These are phyloP conservation scores for Ectropis crepuscularia DNA, from an alignment of 2,888 invertebrate species.

Conservation along the genomic window DNA sequence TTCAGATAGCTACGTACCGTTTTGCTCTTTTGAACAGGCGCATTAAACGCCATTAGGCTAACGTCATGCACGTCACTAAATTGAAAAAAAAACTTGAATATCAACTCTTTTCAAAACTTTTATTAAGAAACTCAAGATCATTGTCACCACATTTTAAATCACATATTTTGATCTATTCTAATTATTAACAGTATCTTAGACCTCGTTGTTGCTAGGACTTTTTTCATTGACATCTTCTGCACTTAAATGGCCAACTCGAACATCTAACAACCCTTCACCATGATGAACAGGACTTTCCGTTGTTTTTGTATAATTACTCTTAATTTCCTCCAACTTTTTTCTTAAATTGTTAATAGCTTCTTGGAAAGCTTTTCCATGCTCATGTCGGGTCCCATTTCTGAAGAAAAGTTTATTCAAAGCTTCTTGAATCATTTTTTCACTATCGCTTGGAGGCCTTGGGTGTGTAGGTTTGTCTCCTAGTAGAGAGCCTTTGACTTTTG, in stretches of 20 bases:
- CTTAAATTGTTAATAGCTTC: slow-evolving; percentile 33
- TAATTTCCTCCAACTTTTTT: slow-evolving; percentile 26
- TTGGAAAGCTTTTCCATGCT: slow-evolving; percentile 26
- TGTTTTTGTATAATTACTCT: slow-evolving; percentile 6
- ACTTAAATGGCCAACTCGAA: slow-evolving; percentile 16
- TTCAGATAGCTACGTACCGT: too few species aligned
- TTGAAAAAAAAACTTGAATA: neutral
- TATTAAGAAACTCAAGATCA: slow-evolving; percentile 1
- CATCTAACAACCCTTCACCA: slow-evolving; percentile 38
- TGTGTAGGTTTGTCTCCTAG: slow-evolving; percentile 11
- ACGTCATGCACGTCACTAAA: too few species aligned
- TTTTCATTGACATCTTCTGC: slow-evolving; percentile 17
- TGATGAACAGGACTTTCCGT: slow-evolving; percentile 16
- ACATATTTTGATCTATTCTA: neutral
- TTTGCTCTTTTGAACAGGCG: too few species aligned
- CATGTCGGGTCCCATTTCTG: slow-evolving; percentile 35
- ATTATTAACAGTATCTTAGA: slow-evolving; percentile 29
- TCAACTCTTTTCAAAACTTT: slow-evolving; percentile 9
- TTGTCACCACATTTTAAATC: slow-evolving; percentile 5
- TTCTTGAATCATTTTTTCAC: slow-evolving; percentile 30
- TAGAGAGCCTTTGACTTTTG: slow-evolving; percentile 38
- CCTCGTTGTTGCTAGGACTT: slow-evolving; percentile 16
- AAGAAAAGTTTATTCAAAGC: slow-evolving; percentile 42
- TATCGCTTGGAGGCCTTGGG: slow-evolving; percentile 18
- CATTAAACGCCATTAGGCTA: too few species aligned